phyloP scores from a whole-genome alignment of 2,797 vertebrate species.

The Enteromius fasciolatus region DNA sequence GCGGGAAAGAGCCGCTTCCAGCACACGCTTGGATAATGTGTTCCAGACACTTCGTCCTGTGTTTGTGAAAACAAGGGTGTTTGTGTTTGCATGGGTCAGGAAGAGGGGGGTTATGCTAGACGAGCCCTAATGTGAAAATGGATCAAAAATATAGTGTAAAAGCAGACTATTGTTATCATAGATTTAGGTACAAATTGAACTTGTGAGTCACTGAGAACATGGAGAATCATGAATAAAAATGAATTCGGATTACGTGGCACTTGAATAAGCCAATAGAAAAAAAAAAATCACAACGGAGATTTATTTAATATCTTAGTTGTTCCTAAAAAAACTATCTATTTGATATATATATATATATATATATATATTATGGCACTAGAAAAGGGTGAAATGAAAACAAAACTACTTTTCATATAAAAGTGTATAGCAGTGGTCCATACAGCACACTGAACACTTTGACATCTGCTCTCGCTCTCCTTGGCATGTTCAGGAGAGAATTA shows the following conservation, averaged over 20 bases:
- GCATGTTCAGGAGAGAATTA: not conserved
- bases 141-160: not conserved
- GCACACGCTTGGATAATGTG: slow-evolving; percentile 45
- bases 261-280: not conserved
- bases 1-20: slow-evolving; percentile 54
- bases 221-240: not conserved
- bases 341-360: no score
- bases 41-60: slow-evolving; percentile 46
- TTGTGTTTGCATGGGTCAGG: slow-evolving; percentile 55
- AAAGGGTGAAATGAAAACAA: not conserved
- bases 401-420: not conserved
- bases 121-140: slow-evolving; percentile 15
- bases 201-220: not conserved
- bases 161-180: not conserved
- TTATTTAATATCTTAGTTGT: not conserved
- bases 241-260: not conserved
- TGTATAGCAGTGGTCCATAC: not conserved
- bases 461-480: not conserved
- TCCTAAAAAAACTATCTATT: no score
- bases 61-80: slow-evolving; percentile 54
- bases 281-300: not conserved
- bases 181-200: not conserved
- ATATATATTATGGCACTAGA: no score
- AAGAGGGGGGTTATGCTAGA: not conserved
- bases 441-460: not conserved